These are phyloP conservation scores for Lycaon pictus DNA, from an alignment of 2,113 vertebrate genomes.

Conservation along the genomic window DNA sequence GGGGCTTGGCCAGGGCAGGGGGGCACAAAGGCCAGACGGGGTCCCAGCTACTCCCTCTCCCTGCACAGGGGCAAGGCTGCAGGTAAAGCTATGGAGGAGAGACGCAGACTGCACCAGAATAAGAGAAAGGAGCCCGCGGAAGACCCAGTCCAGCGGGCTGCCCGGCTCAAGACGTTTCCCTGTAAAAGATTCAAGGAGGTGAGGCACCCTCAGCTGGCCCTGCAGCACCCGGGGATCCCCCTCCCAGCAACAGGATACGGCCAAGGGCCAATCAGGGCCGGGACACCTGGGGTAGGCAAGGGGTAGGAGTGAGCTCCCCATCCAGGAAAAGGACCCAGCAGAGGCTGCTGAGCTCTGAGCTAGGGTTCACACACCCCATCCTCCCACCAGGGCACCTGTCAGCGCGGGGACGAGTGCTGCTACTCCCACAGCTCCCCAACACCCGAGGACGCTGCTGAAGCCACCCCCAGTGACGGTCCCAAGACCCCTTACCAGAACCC, in stretches of 20 bases:
- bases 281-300: not conserved
- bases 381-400: constrained; percentile 89
- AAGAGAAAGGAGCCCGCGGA: constrained; percentile 90
- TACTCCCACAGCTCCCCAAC: constrained; percentile 85
- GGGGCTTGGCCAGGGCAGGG: not conserved
- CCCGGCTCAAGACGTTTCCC: constrained; percentile 88
- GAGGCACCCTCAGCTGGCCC: not conserved
- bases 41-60: rapidly evolving
- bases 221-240: rapidly evolving
- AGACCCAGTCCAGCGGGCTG: constrained; percentile 78
- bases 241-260: not conserved
- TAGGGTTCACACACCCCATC: rapidly evolving
- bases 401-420: constrained; percentile 88
- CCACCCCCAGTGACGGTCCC: not conserved
- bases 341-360: not conserved
- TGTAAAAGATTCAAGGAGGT: constrained; percentile 94
- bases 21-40: not conserved
- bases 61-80: constrained; percentile 13
- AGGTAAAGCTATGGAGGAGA: constrained; percentile 85
- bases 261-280: too few relatives aligned
- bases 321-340: not conserved
- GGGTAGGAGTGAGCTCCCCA: not conserved
- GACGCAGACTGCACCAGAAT: constrained; percentile 89
- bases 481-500: not conserved
- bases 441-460: not conserved